Evolutionary conservation across 2,797 vertebrate genomes (phyloP).

Genomic region (Tamandua tetradactyla): DNA sequence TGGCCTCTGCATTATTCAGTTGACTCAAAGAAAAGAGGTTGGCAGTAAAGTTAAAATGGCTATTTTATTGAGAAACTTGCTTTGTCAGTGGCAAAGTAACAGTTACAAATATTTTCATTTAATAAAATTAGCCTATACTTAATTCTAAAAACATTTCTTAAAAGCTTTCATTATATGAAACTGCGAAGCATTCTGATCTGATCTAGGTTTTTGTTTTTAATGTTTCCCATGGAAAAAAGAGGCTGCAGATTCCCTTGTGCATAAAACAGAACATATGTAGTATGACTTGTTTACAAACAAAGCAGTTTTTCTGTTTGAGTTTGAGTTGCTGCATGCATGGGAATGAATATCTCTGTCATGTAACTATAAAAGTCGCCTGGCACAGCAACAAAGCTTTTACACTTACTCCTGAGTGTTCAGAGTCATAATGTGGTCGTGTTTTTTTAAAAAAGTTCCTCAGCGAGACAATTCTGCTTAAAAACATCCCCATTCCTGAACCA

Average conservation of each 20-base stretch:
- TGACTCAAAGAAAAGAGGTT: slow-evolving; percentile 46
- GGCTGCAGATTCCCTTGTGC: slow-evolving; percentile 58
- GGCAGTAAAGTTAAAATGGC: slow-evolving; percentile 77
- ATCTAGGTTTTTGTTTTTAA: slow-evolving; percentile 51
- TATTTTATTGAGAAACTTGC: slow-evolving; percentile 85
- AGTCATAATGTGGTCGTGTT: background rate
- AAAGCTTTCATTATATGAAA: slow-evolving; percentile 54
- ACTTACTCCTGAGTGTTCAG: slow-evolving; percentile 17
- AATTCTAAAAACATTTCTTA: slow-evolving; percentile 75
- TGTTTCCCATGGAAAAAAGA: slow-evolving; percentile 71
- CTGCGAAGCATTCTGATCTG: slow-evolving; percentile 60
- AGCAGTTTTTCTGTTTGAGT: slow-evolving; percentile 62
- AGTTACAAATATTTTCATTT: slow-evolving; percentile 79
- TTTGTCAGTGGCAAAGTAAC: slow-evolving; percentile 78
- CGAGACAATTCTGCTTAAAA: slow-evolving; percentile 55
- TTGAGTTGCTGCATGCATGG: slow-evolving; percentile 55
- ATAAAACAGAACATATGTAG: slow-evolving; percentile 41
- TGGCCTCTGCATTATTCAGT: background rate
- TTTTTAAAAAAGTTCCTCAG: background rate
- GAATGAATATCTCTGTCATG: slow-evolving; percentile 30
- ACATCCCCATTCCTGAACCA: slow-evolving; percentile 12
- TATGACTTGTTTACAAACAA: slow-evolving; percentile 64
- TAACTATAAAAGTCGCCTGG: slow-evolving; percentile 53
- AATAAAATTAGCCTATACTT: slow-evolving; percentile 71
- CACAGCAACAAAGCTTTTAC: slow-evolving; percentile 20